Base-by-base conservation (phyloP, 2,113 vertebrate species). In the Tupaia tana region DNA sequence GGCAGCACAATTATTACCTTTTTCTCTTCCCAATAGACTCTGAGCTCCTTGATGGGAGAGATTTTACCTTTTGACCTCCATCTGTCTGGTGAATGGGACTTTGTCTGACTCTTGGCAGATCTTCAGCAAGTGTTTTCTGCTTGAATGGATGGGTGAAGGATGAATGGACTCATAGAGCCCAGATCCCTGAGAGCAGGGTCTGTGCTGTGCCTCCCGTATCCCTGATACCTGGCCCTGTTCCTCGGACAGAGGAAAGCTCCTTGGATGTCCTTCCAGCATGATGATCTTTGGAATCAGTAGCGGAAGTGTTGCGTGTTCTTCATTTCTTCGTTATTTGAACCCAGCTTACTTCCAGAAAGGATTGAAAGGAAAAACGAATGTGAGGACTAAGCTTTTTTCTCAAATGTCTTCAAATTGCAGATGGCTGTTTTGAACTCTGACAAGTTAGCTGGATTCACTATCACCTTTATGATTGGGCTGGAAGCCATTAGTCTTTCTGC, bases 311-410 rank as follows among this genome's bases (percentile, higher is more conserved):
- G 11, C 1, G 1, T 43, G 7, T 69, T 67, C n/a, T 70, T 90
- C 31, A 20, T 85, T 86, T 94, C 24, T 79, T 93, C 63, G 29
- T 86, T 75, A 84, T 9, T 87, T 88, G 25, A 22, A 43, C n/a
- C 64, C 58, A 69, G n/a, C 6, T 9, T 78, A 52, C 13, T 66
- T 19, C 61, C 9, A 0, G 3, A 74, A 95, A 66, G 18, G 3
- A 66, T 20, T 29, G 63, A 77, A 79, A 87, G 43, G 34, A 25
- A 93, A 25, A 93, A 18, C 61, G 18, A 90, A 82, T 15, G 8
- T 73, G 29, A 83, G 74, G 20, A 52, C 13, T 54, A 56, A 9
- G 16, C 10, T 43, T 56, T 59, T 16, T 43, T 22, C 58, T 84
- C 64, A 91, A 10, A 66, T 74, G 61, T 52, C n/a, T 84, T 77